Evolutionary conservation across 2,797 vertebrate genomes (phyloP).

Genomic region (Apogon talboti): DNA sequence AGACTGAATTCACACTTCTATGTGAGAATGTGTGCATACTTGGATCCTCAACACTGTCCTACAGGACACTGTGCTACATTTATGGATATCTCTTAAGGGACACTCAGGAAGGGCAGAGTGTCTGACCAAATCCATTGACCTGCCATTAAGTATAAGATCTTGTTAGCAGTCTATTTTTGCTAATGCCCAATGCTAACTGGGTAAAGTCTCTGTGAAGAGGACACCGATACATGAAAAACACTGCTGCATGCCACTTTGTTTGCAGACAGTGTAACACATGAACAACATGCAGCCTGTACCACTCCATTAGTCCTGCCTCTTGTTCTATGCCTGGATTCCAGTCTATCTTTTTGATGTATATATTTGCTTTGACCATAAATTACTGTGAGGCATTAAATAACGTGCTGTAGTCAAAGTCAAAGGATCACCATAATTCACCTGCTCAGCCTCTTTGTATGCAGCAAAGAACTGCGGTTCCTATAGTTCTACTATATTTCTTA

Average conservation of each 20-base stretch:
- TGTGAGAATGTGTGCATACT: too few species aligned
- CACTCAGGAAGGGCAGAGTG: neutral
- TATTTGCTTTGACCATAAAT: constrained; percentile 4
- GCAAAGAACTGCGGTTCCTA: neutral
- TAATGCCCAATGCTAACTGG: constrained; percentile 66
- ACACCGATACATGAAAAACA: neutral
- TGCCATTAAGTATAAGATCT: constrained; percentile 25
- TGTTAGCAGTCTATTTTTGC: constrained; percentile 67
- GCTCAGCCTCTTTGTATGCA: constrained; percentile 3
- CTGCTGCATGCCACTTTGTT: too few species aligned
- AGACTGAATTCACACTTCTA: too few species aligned
- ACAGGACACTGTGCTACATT: neutral
- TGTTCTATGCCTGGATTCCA: neutral
- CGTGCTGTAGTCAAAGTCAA: neutral
- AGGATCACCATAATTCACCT: neutral
- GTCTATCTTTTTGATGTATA: neutral
- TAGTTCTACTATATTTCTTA: constrained; percentile 23
- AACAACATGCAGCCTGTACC: neutral
- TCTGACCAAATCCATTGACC: neutral
- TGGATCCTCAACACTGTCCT: neutral
- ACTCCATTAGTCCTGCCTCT: neutral
- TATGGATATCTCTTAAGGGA: neutral
- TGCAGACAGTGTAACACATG: neutral
- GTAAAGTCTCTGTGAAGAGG: constrained; percentile 31
- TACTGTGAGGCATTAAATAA: neutral